These are phyloP conservation scores for Eudemis profundana DNA, from an alignment of 2,888 invertebrate genomes.

Conservation along the genomic window DNA sequence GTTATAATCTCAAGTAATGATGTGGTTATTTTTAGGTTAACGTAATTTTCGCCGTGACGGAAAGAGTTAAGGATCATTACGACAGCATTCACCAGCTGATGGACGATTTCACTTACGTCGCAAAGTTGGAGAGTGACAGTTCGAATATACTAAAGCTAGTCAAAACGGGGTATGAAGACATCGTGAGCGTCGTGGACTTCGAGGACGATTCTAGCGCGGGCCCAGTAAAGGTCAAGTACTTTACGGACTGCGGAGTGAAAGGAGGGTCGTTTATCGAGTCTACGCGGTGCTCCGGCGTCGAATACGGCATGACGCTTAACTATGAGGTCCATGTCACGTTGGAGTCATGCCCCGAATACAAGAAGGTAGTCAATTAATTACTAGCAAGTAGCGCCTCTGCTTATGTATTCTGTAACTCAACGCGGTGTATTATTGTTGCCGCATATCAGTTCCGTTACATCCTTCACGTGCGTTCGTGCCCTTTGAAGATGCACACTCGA, in stretches of 20 bases:
- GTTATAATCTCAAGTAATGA: constrained; percentile 37
- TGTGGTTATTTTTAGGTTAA: constrained; percentile 85
- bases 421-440: constrained; percentile 32
- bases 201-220: constrained; percentile 85
- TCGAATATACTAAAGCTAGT: constrained; percentile 94
- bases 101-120: constrained; percentile 90
- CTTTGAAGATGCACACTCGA: constrained; percentile 34
- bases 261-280: constrained; percentile 76
- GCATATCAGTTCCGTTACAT: constrained; percentile 42
- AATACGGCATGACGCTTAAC: constrained; percentile 86
- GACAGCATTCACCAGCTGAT: constrained; percentile 88
- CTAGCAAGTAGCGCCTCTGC: constrained; percentile 36
- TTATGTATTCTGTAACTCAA: constrained; percentile 39
- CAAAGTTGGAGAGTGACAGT: constrained; percentile 91
- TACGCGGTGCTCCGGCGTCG: constrained; percentile 86
- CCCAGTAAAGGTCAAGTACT: constrained; percentile 88
- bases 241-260: constrained; percentile 88
- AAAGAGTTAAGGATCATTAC: constrained; percentile 88
- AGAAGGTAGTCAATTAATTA: constrained; percentile 64
- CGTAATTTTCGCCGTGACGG: constrained; percentile 94
- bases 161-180: constrained; percentile 91
- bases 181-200: constrained; percentile 87
- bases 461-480: constrained; percentile 36
- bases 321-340: constrained; percentile 87
- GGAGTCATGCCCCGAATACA: constrained; percentile 82